Base-by-base conservation (phyloP, 2,113 vertebrate species). In the Columba janthina region DNA sequence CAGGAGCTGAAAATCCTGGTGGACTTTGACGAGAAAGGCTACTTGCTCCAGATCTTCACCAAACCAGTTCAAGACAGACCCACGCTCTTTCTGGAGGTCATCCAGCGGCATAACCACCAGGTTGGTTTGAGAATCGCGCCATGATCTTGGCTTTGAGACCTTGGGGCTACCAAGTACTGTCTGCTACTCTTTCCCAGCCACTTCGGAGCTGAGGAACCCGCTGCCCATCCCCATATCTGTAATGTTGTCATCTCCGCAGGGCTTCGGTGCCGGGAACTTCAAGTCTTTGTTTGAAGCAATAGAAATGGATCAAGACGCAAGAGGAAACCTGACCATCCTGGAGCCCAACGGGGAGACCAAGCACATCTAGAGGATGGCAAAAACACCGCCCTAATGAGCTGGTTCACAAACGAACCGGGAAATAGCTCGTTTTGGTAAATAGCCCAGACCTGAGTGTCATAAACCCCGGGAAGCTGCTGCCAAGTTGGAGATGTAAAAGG, bases 11-110 rank as follows among this genome's bases (percentile, higher is more conserved):
- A 98, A 89, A 99, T 99, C 95, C 97, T 99, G 96, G 98, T 99
- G 94, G 99, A 99, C 97, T 99, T 98, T 22, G 99, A 99, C 28
- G 99, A 99, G 91, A 98, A 99, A 17, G 99, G 99, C 25, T 99
- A 99, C 93, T 98, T 99, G 85, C 98, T 99, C 56, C 99, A 99
- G 96, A 99, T 99, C 97, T 99, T 99, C 98, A 99, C 99, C 83
- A 99, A 99, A 83, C 99, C 99, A 3, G 96, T 99, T 54, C 99
- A 99, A 96, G 99, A 99, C 97, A 98, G 99, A n/a, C 99, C 99
- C 82, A 99, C 99, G 0, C 98, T 99, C 61, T 99, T 99, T 78
- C 97, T 99, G 95, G 99, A 99, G 85, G 98, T 99, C 88, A 99
- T 99, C 89, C 99, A 99, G 97, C 98, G 99, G 89, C 97, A 99